Conservation (phyloP, 2,888 invertebrate genomes). For the Ethmia dodecea region DNA sequence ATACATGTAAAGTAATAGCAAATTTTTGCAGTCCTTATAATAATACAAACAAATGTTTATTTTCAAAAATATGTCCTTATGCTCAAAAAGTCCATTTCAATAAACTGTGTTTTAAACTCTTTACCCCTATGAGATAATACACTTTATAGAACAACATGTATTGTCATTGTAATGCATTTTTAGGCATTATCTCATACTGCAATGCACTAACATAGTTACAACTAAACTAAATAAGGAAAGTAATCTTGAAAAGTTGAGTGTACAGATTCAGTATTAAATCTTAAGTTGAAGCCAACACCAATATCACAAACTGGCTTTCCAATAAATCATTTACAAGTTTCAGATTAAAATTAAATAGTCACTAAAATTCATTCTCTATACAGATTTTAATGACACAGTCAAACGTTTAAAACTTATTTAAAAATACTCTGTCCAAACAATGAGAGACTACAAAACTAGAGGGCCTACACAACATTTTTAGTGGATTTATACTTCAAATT, state of each 20-base stretch:
- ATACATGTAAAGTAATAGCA: constrained; percentile 61
- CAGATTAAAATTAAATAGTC: constrained; percentile 29
- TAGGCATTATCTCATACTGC: constrained; percentile 37
- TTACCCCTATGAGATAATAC: constrained; percentile 45
- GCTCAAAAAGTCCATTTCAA: constrained; percentile 46
- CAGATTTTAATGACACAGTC: constrained; percentile 59
- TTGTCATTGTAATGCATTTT: constrained; percentile 36
- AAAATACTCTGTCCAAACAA: constrained; percentile 66
- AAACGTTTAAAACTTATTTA: constrained; percentile 72
- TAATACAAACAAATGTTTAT: constrained; percentile 43
- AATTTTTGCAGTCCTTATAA: constrained; percentile 64
- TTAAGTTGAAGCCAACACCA: constrained; percentile 53
- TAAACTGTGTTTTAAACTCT: constrained; percentile 20
- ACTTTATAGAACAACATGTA: constrained; percentile 41
- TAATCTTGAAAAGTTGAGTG: constrained; percentile 16
- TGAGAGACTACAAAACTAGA: constrained; percentile 62
- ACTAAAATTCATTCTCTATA: constrained; percentile 68
- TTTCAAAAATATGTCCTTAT: constrained; percentile 53
- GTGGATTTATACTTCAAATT: constrained; percentile 67
- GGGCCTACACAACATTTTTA: constrained; percentile 58
- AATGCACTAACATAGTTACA: constrained; percentile 34
- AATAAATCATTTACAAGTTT: constrained; percentile 44
- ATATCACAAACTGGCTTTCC: constrained; percentile 66
- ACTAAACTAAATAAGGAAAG: constrained; percentile 26
- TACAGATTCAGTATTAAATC: constrained; percentile 33